Evolutionary conservation across 1,140 invertebrate genomes (phyloP).

Genomic region (Apis cerana): DNA sequence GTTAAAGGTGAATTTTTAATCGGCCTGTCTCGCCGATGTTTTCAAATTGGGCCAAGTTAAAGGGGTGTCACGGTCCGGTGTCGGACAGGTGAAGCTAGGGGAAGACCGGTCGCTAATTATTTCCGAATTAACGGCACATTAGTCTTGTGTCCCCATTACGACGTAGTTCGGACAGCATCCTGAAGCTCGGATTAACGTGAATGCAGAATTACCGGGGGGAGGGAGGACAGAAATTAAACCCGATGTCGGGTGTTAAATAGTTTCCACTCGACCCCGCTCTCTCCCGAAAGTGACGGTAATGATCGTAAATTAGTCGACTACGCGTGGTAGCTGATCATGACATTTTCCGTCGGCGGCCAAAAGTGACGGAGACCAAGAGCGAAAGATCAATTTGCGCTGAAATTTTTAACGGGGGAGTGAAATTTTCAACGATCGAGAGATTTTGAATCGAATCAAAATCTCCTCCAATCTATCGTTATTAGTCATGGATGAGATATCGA

Average conservation of each 20-base stretch:
- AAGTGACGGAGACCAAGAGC: background rate
- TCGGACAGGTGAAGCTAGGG: conserved; percentile 41
- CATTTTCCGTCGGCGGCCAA: background rate
- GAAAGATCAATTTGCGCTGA: background rate
- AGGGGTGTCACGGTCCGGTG: conserved; percentile 35
- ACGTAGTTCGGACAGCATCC: conserved; percentile 36
- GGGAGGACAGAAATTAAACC: conserved; percentile 48
- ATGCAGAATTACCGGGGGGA: conserved; percentile 38
- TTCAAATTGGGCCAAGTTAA: conserved; percentile 53
- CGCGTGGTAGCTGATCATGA: background rate
- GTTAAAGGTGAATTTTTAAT: conserved; percentile 45
- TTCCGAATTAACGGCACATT: conserved; percentile 60
- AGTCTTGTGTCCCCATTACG: conserved; percentile 49
- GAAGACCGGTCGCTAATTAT: conserved; percentile 55
- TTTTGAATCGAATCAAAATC: no score
- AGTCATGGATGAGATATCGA: no score
- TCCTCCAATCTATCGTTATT: no score
- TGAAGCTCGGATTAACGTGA: conserved; percentile 53
- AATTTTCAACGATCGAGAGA: no score
- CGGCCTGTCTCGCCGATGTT: conserved; percentile 33
- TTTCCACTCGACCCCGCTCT: conserved; percentile 34
- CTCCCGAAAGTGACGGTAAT: conserved; percentile 19
- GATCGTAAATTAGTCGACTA: conserved; percentile 29
- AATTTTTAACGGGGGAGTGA: no score
- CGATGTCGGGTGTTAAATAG: conserved; percentile 43